A percentile compares a stretch with the other conserved stretches of the same genome.
phyloP scores from a whole-genome alignment of 2,888 invertebrate genomes.

The Ectemnius continuus region DNA sequence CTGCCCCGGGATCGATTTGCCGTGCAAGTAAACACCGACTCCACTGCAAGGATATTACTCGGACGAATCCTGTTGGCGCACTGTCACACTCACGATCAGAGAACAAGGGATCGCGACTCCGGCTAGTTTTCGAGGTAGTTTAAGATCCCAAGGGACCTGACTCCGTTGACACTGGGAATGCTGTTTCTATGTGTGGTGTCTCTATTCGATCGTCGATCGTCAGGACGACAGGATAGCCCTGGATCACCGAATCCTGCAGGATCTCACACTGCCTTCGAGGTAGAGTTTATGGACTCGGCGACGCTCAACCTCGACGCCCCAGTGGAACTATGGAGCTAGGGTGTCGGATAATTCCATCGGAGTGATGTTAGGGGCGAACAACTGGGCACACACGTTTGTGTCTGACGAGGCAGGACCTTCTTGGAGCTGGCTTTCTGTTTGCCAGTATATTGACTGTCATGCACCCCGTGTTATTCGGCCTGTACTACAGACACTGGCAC shows the following conservation, averaged over 20 bases:
- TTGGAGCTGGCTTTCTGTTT: slow-evolving; percentile 65
- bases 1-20: slow-evolving; percentile 27
- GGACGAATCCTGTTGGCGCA: neutral
- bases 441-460: slow-evolving; percentile 68
- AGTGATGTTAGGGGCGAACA: slow-evolving; percentile 47
- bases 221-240: slow-evolving; percentile 27
- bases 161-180: no score
- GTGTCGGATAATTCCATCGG: neutral
- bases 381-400: slow-evolving; percentile 52
- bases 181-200: neutral
- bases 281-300: no score
- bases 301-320: no score
- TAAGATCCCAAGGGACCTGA: neutral
- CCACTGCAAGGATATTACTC: neutral
- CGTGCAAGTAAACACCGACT: slow-evolving; percentile 23
- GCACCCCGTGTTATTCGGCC: slow-evolving; percentile 66
- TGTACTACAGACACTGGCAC: slow-evolving; percentile 54
- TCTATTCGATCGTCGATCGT: slow-evolving; percentile 48
- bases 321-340: neutral
- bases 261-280: neutral
- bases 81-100: neutral
- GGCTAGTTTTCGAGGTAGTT: neutral
- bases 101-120: neutral
- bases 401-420: slow-evolving; percentile 37
- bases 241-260: neutral